Base-by-base conservation (phyloP, 2,888 invertebrate species). In the Hydroisotoma schaefferi region DNA sequence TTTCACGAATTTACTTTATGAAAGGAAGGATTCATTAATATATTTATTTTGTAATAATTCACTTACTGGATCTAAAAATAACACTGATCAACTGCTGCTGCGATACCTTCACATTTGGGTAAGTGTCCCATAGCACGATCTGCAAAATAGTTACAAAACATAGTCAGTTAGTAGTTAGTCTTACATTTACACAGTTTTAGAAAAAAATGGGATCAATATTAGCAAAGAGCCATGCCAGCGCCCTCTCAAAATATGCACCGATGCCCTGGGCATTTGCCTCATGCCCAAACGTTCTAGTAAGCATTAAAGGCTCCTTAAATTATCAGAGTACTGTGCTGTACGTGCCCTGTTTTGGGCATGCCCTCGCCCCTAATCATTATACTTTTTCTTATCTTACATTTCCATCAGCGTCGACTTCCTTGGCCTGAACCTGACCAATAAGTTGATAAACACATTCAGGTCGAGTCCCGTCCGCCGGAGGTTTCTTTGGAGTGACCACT, bases 371-470 rank as follows among this genome's bases (percentile, higher is more conserved):
- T n/a, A n/a, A n/a, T n/a, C n/a, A n/a, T n/a, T 8, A 23, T 22
- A 26, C 47, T 47, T 8, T 49, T 12, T 52, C 15, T 28, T 37
- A 22, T n/a, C 53, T 20, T 48, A 61, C 62, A 44, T 58, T 55
- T 51, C 62, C 62, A 33, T 58, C 62, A 5, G 33, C 46, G 27
- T 62, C 62, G 1, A 62, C 62, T 28, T 58, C 58, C 22, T 58
- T 37, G 22, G 27, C 27, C 49, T 57, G 51, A 26, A 62, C 62
- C 22, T 40, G 26, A 4, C 53, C 56, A 2, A 61, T 58, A 18
- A 61, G 46, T 1, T 46, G 48, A 23, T 61, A 55, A n/a, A 65
- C 65, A 37, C 61, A 61, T 1, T 61, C 55, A 1, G 65, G 65
- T 5, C 61, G 38, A 10, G 57, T 54, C 53, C 62, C 23, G 48